Conservation (phyloP, 2,888 invertebrate genomes). For the Bursaphelenchus okinawaensis region DNA sequence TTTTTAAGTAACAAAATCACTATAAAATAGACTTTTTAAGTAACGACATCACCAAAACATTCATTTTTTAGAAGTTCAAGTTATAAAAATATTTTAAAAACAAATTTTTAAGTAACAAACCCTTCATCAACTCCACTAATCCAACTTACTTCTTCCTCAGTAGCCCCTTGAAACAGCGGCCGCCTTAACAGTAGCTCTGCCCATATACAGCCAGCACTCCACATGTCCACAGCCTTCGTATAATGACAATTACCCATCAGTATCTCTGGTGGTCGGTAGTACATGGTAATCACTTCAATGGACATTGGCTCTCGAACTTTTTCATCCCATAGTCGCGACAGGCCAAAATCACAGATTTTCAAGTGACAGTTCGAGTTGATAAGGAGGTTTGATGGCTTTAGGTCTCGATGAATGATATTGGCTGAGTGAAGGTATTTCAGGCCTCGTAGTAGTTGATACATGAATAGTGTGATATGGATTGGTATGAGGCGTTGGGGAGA, state of each 20-base stretch:
- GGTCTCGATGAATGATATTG: conserved; percentile 92
- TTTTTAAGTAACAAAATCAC: no score
- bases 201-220: conserved; percentile 97
- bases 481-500: conserved; percentile 97
- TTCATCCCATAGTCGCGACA: conserved; percentile 90
- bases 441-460: conserved; percentile 93
- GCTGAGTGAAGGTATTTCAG: conserved; percentile 98
- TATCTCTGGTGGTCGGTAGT: conserved; percentile 98
- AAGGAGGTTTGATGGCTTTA: conserved; percentile 93
- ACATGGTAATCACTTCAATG: conserved; percentile 92
- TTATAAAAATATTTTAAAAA: background rate
- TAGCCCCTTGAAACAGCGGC: conserved; percentile 95
- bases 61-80: no score
- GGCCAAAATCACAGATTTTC: conserved; percentile 98
- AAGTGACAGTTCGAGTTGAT: conserved; percentile 97
- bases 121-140: background rate
- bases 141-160: conserved; percentile 73
- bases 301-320: conserved; percentile 78
- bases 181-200: conserved; percentile 96
- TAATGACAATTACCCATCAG: conserved; percentile 95
- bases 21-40: no score
- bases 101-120: background rate
- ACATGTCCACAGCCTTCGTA: conserved; percentile 67
- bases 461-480: conserved; percentile 98
- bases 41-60: no score